These are phyloP conservation scores for Eupeodes latifasciatus DNA, from an alignment of 2,888 invertebrate genomes.

Conservation along the genomic window DNA sequence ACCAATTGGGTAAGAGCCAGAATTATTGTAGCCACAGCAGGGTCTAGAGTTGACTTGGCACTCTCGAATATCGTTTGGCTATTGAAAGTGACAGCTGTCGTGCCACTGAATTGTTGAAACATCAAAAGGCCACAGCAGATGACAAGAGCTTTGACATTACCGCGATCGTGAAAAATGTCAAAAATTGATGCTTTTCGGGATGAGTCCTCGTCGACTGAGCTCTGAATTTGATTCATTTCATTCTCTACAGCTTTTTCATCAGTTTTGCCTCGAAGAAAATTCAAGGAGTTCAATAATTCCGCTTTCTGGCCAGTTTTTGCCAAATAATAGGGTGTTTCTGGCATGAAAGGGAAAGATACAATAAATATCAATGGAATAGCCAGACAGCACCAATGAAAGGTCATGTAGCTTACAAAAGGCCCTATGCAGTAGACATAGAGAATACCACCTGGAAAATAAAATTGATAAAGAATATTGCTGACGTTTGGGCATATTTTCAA, in stretches of 20 bases:
- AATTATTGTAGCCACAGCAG: slow-evolving; percentile 89
- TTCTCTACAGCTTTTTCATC: slow-evolving; percentile 86
- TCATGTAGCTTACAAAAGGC: slow-evolving; percentile 88
- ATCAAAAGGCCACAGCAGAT: slow-evolving; percentile 90
- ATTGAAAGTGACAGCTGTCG: slow-evolving; percentile 92
- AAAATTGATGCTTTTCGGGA: slow-evolving; percentile 82
- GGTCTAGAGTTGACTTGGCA: slow-evolving; percentile 87
- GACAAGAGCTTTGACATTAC: slow-evolving; percentile 91
- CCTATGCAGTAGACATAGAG: slow-evolving; percentile 89
- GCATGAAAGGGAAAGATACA: slow-evolving; percentile 88
- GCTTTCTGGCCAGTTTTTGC: slow-evolving; percentile 85
- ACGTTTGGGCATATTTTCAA: no score
- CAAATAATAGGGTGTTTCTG: slow-evolving; percentile 92
- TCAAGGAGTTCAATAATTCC: slow-evolving; percentile 88
- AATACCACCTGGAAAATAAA: slow-evolving; percentile 85
- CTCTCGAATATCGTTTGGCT: slow-evolving; percentile 89
- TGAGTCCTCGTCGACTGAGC: slow-evolving; percentile 84
- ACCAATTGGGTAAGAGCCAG: slow-evolving; percentile 89
- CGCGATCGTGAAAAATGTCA: slow-evolving; percentile 88
- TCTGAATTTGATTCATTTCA: slow-evolving; percentile 87
- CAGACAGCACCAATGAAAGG: slow-evolving; percentile 88
- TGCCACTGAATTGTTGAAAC: slow-evolving; percentile 93
- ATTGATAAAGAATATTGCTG: background rate
- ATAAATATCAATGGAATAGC: slow-evolving; percentile 87
- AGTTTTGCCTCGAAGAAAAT: slow-evolving; percentile 88